Conservation (phyloP, 2,888 invertebrate species). For the Selenia dentaria region DNA sequence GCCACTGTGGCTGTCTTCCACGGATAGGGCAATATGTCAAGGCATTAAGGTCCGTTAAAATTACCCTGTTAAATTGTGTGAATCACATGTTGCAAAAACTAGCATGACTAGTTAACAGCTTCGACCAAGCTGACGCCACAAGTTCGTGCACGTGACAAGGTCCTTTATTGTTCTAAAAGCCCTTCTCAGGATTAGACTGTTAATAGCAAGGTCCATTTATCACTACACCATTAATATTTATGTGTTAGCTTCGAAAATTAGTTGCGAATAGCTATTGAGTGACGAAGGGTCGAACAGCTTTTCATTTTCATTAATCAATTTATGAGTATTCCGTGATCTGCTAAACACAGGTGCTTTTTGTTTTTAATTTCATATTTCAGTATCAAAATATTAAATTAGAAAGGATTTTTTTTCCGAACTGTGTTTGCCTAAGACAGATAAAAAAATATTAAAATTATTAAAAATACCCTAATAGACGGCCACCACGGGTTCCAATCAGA, state of each 20-base stretch:
- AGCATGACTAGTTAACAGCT: conserved; percentile 24
- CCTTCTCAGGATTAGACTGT: conserved; percentile 39
- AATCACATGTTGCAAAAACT: not conserved
- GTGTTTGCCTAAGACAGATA: too few relatives aligned
- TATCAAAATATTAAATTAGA: too few relatives aligned
- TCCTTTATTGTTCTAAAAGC: conserved; percentile 40
- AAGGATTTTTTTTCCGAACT: too few relatives aligned
- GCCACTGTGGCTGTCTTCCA: too few relatives aligned
- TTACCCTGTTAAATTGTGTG: too few relatives aligned
- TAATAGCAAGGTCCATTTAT: conserved; percentile 41
- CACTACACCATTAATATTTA: conserved; percentile 32
- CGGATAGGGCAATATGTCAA: too few relatives aligned
- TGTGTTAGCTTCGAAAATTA: conserved; percentile 24
- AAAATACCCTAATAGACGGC: too few relatives aligned
- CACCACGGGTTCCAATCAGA: too few relatives aligned
- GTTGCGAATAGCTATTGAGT: conserved; percentile 18
- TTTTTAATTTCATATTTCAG: too few relatives aligned
- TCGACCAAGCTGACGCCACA: conserved; percentile 45
- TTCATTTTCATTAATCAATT: conserved; percentile 6
- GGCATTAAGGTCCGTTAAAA: too few relatives aligned
- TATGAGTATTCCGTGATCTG: not conserved
- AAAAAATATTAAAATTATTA: too few relatives aligned
- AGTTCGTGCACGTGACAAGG: conserved; percentile 38
- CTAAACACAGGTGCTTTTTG: not conserved
- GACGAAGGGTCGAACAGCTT: conserved; percentile 12